Evolutionary conservation across 1,140 invertebrate species (phyloP), one percentile per base, ranked within the genome.

Genomic region (Ceratina japonica): DNA sequence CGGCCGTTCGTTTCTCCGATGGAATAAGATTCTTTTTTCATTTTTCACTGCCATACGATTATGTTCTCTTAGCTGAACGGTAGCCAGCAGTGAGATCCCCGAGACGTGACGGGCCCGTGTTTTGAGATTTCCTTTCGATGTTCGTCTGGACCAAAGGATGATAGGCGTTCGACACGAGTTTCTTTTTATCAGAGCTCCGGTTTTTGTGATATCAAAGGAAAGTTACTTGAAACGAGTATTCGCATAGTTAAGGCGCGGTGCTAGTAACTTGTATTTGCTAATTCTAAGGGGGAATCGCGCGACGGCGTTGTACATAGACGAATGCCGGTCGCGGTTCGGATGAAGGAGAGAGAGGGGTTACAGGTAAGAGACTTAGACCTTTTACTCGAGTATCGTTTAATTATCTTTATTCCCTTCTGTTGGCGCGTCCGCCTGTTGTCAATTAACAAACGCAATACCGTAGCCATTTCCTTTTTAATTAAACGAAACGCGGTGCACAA

Each of bases 1-100:
- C 70, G 59, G 24, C 61, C 24, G 8, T 75, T 88, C 73, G 77
- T 87, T 88, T 87, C 31, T 75, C 81, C 31, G 54, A 78, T 0
- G 5, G 37, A 18, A 56, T 56, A 71, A 7, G 59, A 52, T 20
- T 15, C 0, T 69, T 69, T 69, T 64, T 51, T 51, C 3, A 51
- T 16, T 63, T 63, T 16, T 81, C 16, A 49, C 18, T 44, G 37
- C 37, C 37, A 44, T 10, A 44, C 37, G 37, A 44, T 44, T 44
- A 44, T 44, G 3, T 44, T 10, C 3, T 51, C 7, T 62, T 63
- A n/a, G 24, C 49, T 49, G 44, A 54, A 8, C 0, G 52, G 63
- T 63, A 27, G 44, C 49, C 49, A 59, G 8, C 24, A 82, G 54
- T 82, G 52, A 27, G 52, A 27, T 49, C 69, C 10, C 22, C 10